phyloP scores from a whole-genome alignment of 64 coral and sea anemone species.

The Trachythela sp. region DNA sequence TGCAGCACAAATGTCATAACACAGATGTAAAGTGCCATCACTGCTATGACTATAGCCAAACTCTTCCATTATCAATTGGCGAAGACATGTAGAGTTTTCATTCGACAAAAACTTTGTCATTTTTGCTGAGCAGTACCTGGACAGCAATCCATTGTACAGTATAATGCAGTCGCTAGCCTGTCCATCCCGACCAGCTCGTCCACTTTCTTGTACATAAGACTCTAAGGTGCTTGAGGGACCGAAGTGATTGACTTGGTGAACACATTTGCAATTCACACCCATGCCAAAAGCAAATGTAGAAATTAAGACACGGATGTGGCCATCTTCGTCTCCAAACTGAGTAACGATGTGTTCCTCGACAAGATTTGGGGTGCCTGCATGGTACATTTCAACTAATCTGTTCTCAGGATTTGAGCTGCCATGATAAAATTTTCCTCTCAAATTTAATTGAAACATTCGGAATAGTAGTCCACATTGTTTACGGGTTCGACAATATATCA shows the following conservation, averaged over 20 bases:
- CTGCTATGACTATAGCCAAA: not conserved
- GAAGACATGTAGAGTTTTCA: not conserved
- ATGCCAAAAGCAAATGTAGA: constrained; percentile 4
- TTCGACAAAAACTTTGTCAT: not conserved
- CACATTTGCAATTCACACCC: constrained; percentile 16
- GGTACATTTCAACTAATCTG: not conserved
- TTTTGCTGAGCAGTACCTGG: not conserved
- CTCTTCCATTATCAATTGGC: constrained; percentile 5
- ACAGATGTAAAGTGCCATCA: not conserved
- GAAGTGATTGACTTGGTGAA: not conserved
- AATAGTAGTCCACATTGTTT: not conserved
- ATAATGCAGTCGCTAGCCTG: not conserved
- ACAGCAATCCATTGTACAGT: constrained; percentile 7
- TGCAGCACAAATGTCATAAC: constrained; percentile 20
- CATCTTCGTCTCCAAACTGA: not conserved
- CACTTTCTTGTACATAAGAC: constrained; percentile 7
- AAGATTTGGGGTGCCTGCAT: not conserved
- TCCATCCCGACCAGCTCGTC: not conserved
- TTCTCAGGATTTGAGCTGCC: not conserved
- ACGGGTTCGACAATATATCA: not conserved
- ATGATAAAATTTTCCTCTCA: not conserved
- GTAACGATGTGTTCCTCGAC: not conserved
- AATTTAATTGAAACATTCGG: not conserved
- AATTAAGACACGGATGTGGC: not conserved
- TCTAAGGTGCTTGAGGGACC: not conserved